Evolutionary conservation across 2,113 vertebrate genomes (phyloP).

Genomic region (Damaliscus lunatus): DNA sequence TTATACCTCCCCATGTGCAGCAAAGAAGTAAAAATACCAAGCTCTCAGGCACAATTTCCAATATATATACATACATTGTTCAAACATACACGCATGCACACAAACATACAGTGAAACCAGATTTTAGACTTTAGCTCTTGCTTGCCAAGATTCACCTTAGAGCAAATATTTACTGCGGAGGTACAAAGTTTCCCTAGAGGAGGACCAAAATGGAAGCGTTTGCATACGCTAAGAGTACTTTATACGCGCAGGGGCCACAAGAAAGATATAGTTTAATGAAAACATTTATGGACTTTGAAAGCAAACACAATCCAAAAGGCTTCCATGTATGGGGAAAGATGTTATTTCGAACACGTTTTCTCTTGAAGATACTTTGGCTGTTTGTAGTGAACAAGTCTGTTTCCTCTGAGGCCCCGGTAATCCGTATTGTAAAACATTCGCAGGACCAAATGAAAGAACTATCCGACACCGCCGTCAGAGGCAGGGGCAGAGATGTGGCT

Average conservation of each 20-base stretch:
- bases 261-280: conserved; percentile 69
- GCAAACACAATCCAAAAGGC: conserved; percentile 58
- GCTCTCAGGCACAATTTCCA: background rate
- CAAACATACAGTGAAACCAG: conserved; percentile 22
- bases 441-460: conserved; percentile 23
- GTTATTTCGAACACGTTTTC: conserved; percentile 57
- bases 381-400: conserved; percentile 40
- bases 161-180: conserved; percentile 68
- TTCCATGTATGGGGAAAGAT: conserved; percentile 55
- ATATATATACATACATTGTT: background rate
- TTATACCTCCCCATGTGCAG: background rate
- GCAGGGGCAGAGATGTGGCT: background rate
- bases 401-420: conserved; percentile 42
- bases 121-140: background rate
- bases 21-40: conserved; percentile 36
- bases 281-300: conserved; percentile 65
- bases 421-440: conserved; percentile 53
- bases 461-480: background rate
- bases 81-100: background rate
- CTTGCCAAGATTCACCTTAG: conserved; percentile 49
- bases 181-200: conserved; percentile 55
- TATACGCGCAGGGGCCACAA: conserved; percentile 17
- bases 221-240: conserved; percentile 24
- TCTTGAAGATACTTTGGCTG: conserved; percentile 30
- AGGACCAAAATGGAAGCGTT: conserved; percentile 58